Percentiles rank a stretch among this genome's conserved stretches.
phyloP scores from a whole-genome alignment of 2,797 vertebrate species.

The Scolopax bukidnonensis region DNA sequence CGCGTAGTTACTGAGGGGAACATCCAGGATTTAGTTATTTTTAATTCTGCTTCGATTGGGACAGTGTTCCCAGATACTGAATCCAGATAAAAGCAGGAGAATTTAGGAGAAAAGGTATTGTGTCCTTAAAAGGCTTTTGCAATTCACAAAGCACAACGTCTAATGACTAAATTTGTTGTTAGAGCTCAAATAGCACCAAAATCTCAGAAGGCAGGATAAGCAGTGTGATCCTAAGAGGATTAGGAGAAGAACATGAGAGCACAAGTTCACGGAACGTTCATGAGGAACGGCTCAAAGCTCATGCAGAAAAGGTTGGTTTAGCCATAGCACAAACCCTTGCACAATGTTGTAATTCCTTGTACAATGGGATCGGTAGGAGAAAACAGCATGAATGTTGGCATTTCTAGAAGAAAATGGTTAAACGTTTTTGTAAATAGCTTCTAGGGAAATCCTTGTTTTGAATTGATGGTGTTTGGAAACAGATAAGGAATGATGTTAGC shows the following conservation, averaged over 20 bases:
- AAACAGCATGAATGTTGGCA: not conserved
- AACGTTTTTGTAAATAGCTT: not conserved
- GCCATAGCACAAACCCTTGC: fast-evolving
- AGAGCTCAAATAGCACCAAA: constrained; percentile 12
- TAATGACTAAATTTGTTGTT: constrained; percentile 28
- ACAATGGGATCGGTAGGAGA: not conserved
- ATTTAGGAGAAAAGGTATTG: constrained; percentile 10
- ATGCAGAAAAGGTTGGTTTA: fast-evolving
- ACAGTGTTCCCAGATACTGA: not conserved
- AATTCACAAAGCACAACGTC: not conserved
- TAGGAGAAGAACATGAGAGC: not conserved
- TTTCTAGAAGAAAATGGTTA: not conserved
- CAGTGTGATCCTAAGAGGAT: constrained; percentile 33
- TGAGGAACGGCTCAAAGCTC: not conserved
- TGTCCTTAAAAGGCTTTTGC: constrained; percentile 37
- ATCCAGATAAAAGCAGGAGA: constrained; percentile 35
- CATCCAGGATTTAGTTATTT: constrained; percentile 59
- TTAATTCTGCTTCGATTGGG: constrained; percentile 38
- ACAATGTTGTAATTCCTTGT: not conserved
- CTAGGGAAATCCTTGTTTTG: not conserved
- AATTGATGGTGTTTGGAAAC: not conserved
- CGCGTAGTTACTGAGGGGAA: constrained; percentile 15
- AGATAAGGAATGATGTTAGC: not conserved
- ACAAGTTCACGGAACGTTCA: not conserved
- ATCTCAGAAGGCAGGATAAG: constrained; percentile 4